phyloP scores from a whole-genome alignment of 2,113 vertebrate genomes.

The Psittacula cyanocephala region DNA sequence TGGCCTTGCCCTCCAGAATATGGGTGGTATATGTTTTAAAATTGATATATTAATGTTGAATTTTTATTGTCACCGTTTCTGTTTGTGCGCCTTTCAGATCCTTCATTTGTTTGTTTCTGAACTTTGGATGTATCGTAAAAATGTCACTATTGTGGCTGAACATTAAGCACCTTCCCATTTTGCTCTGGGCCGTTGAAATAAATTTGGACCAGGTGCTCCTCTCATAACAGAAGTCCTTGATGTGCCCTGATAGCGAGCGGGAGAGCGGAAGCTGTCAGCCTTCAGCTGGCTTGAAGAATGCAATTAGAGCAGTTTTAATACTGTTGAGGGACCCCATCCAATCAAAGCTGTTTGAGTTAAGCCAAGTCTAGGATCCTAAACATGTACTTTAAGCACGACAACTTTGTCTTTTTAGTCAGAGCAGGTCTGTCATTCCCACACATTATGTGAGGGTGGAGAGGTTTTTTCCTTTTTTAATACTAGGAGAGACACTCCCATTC shows the following conservation, averaged over 20 bases:
- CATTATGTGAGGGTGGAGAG: background rate
- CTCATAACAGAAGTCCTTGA: constrained; percentile 83
- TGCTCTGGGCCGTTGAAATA: constrained; percentile 84
- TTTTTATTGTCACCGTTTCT: constrained; percentile 85
- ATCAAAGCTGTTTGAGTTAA: constrained; percentile 68
- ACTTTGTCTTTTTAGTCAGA: constrained; percentile 14
- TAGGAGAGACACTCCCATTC: background rate
- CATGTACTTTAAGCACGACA: background rate
- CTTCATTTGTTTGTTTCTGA: constrained; percentile 85
- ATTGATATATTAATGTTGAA: constrained; percentile 83
- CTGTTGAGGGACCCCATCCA: constrained; percentile 75
- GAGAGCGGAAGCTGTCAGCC: constrained; percentile 81
- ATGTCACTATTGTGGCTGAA: constrained; percentile 94
- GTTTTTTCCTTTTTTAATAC: background rate
- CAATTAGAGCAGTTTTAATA: constrained; percentile 82
- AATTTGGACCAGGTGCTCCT: constrained; percentile 85
- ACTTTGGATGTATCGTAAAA: constrained; percentile 88
- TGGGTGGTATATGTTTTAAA: constrained; percentile 83
- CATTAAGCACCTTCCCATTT: constrained; percentile 91
- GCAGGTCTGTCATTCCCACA: background rate
- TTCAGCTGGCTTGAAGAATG: constrained; percentile 82
- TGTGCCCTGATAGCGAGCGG: constrained; percentile 84
- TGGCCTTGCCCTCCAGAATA: constrained; percentile 73
- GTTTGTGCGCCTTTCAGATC: constrained; percentile 81
- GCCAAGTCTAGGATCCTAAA: constrained; percentile 71